These are phyloP conservation scores for Drosophila kurseongensis DNA, from an alignment of 1,140 invertebrate genomes.

Conservation along the genomic window DNA sequence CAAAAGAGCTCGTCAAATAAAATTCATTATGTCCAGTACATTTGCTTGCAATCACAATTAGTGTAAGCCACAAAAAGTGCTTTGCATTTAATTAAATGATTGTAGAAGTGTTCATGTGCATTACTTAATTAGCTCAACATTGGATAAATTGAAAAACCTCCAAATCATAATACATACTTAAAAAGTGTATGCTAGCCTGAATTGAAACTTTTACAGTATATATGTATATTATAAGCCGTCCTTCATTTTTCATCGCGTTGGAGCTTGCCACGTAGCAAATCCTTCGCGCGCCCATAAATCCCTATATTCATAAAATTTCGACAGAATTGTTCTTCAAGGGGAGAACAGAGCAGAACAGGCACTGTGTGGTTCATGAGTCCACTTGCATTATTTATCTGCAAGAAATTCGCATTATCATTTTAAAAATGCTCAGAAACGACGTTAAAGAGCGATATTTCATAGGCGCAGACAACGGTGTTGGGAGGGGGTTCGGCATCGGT, in stretches of 20 bases:
- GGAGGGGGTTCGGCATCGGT: background rate
- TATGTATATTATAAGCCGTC: background rate
- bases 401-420: constrained; percentile 65
- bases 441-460: constrained; percentile 67
- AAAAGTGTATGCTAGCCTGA: background rate
- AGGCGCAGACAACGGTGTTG: constrained; percentile 22
- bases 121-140: constrained; percentile 14
- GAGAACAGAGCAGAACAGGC: constrained; percentile 6
- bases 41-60: background rate
- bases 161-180: background rate
- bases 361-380: constrained; percentile 20
- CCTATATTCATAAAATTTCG: constrained; percentile 45
- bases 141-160: background rate
- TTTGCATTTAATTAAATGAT: background rate
- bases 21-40: background rate
- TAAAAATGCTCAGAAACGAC: constrained; percentile 58
- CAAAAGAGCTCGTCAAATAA: background rate
- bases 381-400: constrained; percentile 62
- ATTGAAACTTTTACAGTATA: constrained; percentile 3
- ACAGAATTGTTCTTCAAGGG: constrained; percentile 21
- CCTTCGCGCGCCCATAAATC: constrained; percentile 60
- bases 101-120: constrained; percentile 2
- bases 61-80: background rate
- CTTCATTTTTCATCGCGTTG: constrained; percentile 25
- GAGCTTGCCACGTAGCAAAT: constrained; percentile 37